phyloP scores from a whole-genome alignment of 2,797 vertebrate genomes.

The Lepus townsendii region DNA sequence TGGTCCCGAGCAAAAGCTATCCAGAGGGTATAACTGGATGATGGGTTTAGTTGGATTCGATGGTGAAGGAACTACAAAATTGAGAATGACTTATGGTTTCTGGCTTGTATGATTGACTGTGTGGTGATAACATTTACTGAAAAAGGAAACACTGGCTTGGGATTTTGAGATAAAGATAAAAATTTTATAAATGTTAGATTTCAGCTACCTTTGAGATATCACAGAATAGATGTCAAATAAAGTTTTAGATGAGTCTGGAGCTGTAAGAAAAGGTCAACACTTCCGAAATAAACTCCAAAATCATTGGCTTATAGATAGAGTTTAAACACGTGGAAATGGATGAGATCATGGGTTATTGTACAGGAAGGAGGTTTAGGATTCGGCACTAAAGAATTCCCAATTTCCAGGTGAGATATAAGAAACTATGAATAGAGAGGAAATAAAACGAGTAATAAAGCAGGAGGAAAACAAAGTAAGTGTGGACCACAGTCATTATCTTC shows the following conservation, averaged over 20 bases:
- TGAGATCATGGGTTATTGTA: too few species aligned
- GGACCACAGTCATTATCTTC: neutral
- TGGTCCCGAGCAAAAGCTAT: neutral
- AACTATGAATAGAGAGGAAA: neutral
- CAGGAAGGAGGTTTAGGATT: neutral
- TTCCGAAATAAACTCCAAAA: slow-evolving; percentile 41
- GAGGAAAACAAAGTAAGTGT: neutral
- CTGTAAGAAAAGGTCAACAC: neutral
- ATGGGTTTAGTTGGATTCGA: neutral
- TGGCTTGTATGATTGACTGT: slow-evolving; percentile 21
- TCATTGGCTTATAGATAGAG: neutral
- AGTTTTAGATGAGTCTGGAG: neutral
- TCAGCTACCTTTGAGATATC: neutral
- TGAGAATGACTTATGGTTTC: neutral
- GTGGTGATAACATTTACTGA: neutral
- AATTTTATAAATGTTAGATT: neutral
- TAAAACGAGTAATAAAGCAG: neutral
- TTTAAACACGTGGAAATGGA: neutral
- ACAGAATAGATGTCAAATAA: neutral
- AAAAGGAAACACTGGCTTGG: neutral
- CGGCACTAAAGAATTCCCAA: neutral
- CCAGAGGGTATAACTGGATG: neutral
- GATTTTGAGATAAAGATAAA: slow-evolving; percentile 11
- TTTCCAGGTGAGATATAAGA: neutral
- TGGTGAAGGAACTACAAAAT: neutral